These are phyloP conservation scores for Aurelia coerulea DNA, from an alignment of 30 jellyfish, hydroid and myxozoan genomes.

Conservation along the genomic window DNA sequence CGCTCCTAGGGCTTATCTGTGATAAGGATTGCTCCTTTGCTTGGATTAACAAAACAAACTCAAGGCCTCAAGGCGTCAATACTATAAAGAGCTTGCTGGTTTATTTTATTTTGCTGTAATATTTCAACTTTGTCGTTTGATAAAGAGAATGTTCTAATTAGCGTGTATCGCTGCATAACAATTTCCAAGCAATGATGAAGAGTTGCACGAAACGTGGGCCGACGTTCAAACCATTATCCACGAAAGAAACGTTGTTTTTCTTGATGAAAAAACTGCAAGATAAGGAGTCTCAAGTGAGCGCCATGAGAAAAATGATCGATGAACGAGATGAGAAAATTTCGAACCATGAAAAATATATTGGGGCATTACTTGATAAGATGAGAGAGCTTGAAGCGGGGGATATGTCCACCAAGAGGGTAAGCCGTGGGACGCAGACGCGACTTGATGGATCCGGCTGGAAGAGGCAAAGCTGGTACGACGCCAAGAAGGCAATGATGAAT, in stretches of 20 bases:
- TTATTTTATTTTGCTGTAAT: background rate
- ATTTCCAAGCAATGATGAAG: constrained; percentile 29
- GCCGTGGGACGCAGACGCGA: constrained; percentile 72
- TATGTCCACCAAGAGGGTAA: constrained; percentile 29
- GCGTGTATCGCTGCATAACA: too few species aligned
- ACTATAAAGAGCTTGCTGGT: too few species aligned
- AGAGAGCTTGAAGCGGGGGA: constrained; percentile 64
- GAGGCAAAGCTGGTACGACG: constrained; percentile 77
- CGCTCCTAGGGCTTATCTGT: too few species aligned
- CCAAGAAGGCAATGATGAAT: constrained; percentile 32
- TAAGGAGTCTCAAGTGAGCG: constrained; percentile 75
- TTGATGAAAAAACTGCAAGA: constrained; percentile 73
- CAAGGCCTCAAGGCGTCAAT: too few species aligned
- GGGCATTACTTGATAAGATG: constrained; percentile 76
- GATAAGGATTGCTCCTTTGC: too few species aligned
- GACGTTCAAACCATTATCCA: constrained; percentile 69
- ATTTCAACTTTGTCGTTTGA: too few species aligned
- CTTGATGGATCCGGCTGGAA: constrained; percentile 61
- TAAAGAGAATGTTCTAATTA: too few species aligned
- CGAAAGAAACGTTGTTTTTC: constrained; percentile 74
- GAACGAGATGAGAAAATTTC: constrained; percentile 74
- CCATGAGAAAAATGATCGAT: constrained; percentile 68
- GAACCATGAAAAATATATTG: constrained; percentile 73
- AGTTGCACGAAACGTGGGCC: constrained; percentile 78
- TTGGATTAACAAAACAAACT: too few species aligned